A percentile compares a stretch with the other conserved stretches of the same genome.
Evolutionary conservation across 1,140 invertebrate genomes (phyloP).

Genomic region (Achatina immaculata): DNA sequence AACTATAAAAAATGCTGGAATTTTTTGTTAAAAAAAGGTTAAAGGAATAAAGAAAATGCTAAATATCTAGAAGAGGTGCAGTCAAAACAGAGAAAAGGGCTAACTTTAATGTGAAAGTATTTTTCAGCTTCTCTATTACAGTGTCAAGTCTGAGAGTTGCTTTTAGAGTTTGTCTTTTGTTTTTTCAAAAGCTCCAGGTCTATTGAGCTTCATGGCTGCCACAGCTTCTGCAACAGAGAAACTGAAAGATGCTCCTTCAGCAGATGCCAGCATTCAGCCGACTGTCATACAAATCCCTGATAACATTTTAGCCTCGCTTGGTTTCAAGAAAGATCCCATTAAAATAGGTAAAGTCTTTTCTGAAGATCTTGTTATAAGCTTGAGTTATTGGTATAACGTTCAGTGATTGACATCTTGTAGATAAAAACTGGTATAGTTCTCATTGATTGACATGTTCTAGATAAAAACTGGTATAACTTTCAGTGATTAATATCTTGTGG

Average conservation of each 20-base stretch:
- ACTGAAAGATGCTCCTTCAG: background rate
- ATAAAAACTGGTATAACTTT: background rate
- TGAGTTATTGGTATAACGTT: background rate
- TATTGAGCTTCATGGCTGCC: conserved; percentile 27
- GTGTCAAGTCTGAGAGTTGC: too few species aligned
- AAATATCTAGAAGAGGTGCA: too few species aligned
- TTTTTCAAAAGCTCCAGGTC: background rate
- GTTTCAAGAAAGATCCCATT: conserved; percentile 63
- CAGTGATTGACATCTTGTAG: background rate
- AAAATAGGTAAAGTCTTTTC: conserved; percentile 59
- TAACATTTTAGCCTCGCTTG: conserved; percentile 58
- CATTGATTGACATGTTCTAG: background rate
- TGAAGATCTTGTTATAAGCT: background rate
- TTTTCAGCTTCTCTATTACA: too few species aligned
- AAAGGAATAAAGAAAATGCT: too few species aligned
- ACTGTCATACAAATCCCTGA: conserved; percentile 67
- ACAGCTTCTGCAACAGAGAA: conserved; percentile 1
- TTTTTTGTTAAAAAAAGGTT: too few species aligned
- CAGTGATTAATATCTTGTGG: background rate
- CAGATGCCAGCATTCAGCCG: conserved; percentile 41
- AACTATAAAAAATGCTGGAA: too few species aligned
- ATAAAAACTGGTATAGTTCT: background rate
- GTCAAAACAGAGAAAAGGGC: too few species aligned
- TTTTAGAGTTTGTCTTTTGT: too few species aligned
- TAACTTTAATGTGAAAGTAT: too few species aligned